Evolutionary conservation across 2,113 vertebrate genomes (phyloP).

Genomic region (Cranoglanis bouderius): DNA sequence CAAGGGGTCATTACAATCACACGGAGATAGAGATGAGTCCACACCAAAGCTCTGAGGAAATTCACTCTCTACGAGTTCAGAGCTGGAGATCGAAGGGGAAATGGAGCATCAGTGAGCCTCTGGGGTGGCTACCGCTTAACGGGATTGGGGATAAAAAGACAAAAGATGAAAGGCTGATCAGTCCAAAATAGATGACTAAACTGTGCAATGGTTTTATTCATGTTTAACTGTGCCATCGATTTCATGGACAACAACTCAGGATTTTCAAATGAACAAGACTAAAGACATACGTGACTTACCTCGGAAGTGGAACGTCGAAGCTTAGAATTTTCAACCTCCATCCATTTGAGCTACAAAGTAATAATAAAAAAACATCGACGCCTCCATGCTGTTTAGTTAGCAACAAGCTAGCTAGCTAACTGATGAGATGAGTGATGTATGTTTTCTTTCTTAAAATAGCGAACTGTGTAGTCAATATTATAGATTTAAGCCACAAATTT

Average conservation of each 20-base stretch:
- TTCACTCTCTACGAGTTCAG: not conserved
- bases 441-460: not conserved
- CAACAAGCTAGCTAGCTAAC: not conserved
- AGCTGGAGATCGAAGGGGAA: conserved; percentile 34
- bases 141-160: not conserved
- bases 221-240: not conserved
- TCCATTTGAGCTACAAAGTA: not conserved
- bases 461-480: not conserved
- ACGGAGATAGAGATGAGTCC: conserved; percentile 8
- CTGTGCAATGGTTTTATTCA: not conserved
- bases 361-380: not conserved
- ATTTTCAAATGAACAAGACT: not conserved
- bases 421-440: not conserved
- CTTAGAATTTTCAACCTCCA: not conserved
- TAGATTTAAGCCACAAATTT: not conserved
- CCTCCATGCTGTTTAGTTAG: not conserved
- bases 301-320: not conserved
- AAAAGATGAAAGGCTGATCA: not conserved
- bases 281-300: not conserved
- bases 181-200: not conserved
- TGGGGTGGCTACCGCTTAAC: conserved; percentile 2
- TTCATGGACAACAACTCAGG: not conserved
- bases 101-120: conserved; percentile 9
- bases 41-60: conserved; percentile 33
- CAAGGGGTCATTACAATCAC: conserved; percentile 29